Conservation (phyloP, 2,113 vertebrate genomes). For the Peromyscus californicus region DNA sequence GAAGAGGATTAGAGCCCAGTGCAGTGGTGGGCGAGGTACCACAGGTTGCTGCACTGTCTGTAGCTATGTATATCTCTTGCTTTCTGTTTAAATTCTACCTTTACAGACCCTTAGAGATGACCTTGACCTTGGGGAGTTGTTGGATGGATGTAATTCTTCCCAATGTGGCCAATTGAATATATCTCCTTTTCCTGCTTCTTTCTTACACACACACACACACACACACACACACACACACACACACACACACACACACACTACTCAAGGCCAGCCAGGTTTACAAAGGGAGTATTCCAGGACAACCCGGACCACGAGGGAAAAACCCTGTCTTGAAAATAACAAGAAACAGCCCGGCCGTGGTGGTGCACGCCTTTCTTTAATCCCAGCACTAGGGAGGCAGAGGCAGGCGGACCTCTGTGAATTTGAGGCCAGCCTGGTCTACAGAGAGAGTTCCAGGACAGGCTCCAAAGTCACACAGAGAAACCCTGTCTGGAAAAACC, state of each 20-base stretch:
- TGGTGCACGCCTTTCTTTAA: too few species aligned
- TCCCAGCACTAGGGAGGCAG: too few species aligned
- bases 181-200: not conserved
- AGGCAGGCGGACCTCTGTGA: too few species aligned
- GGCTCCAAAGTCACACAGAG: not conserved
- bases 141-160: not conserved
- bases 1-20: not conserved
- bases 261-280: too few species aligned
- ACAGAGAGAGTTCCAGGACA: too few species aligned
- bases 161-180: not conserved
- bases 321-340: too few species aligned
- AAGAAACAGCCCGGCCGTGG: too few species aligned
- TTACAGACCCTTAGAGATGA: too few species aligned
- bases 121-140: not conserved
- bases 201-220: not conserved
- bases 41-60: rapidly evolving
- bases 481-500: not conserved
- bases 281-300: too few species aligned
- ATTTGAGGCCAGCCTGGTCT: too few species aligned
- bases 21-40: not conserved
- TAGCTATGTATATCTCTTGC: not conserved
- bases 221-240: not conserved
- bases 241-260: not conserved
- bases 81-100: not conserved
- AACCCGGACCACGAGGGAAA: too few species aligned